Evolutionary conservation across 2,888 invertebrate genomes (phyloP), one percentile per base, ranked within the genome.

Genomic region (Agapostemon virescens): DNA sequence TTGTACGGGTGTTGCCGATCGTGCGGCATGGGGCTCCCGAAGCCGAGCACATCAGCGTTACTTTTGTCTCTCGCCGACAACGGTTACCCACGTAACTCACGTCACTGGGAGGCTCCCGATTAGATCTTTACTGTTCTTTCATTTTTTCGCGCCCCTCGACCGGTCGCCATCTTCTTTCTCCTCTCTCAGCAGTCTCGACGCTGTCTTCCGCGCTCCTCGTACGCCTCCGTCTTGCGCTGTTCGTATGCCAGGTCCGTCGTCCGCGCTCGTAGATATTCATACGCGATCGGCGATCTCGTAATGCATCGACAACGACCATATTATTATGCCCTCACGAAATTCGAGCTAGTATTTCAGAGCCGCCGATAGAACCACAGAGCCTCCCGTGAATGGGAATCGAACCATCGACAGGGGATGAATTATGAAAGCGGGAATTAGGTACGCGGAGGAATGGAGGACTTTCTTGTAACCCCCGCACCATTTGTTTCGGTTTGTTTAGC

Each of bases 41-140:
- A 75, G 79, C 75, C 85, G 71, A 67, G 76, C 76, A 49, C 49
- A 80, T 63, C 75, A 71, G 69, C 75, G 69, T 63, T 77, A 86
- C 86, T 88, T 88, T 88, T 89, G 88, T 89, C 87, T 85, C 81
- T 86, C 83, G 88, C 87, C 87, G 87, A 82, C 88, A 82, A 81
- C 85, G 83, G 85, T 88, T 88, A 87, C 87, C 87, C 88, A 90
- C 88, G 89, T 91, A 88, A 89, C 89, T 91, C 89, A 90, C 89
- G 90, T 89, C 87, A 85, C 86, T 86, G 73, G 84, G 73, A 84
- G 72, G 84, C 58, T 81, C 66, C 74, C 85, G 89, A 90, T 91
- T 89, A 88, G 88, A 90, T 90, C 90, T 89, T 78, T 81, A 52
- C 64, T 63, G 71, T 83, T 80, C 79, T 71, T 77, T 76, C 79